phyloP scores from a whole-genome alignment of 2,113 vertebrate species.

The Hydropotes inermis region DNA sequence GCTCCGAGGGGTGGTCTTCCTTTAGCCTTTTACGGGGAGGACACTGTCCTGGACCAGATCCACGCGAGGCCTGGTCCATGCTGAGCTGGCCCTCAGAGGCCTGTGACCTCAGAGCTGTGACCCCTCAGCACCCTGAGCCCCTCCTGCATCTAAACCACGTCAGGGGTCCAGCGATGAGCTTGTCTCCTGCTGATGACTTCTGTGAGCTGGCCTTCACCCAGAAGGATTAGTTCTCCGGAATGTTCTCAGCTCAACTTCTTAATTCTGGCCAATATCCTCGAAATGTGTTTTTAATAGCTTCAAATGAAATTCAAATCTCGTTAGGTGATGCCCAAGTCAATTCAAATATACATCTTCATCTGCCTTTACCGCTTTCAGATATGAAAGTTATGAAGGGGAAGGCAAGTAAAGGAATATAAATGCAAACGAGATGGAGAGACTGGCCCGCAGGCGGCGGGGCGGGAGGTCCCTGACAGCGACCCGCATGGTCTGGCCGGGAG shows the following conservation, averaged over 20 bases:
- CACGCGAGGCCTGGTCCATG: accelerated
- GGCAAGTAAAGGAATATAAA: constrained; percentile 74
- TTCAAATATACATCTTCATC: constrained; percentile 60
- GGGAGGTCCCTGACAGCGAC: accelerated
- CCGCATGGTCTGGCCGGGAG: accelerated
- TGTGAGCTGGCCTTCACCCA: accelerated
- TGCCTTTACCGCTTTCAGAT: constrained; percentile 17
- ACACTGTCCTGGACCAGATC: neutral
- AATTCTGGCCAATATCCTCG: neutral
- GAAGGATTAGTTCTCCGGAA: neutral
- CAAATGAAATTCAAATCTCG: constrained; percentile 64
- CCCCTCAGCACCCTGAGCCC: neutral
- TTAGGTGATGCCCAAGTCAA: constrained; percentile 46
- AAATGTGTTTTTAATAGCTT: constrained; percentile 69
- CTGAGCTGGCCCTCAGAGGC: neutral
- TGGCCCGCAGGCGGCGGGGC: accelerated
- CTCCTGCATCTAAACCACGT: accelerated
- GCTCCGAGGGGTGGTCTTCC: accelerated
- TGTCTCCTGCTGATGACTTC: accelerated
- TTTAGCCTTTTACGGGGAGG: accelerated
- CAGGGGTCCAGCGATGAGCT: accelerated
- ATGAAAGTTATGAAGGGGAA: constrained; percentile 67
- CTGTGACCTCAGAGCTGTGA: neutral
- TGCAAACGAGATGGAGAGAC: constrained; percentile 64
- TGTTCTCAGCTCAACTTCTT: neutral